Evolutionary conservation across 2,888 invertebrate genomes (phyloP), one percentile per base, ranked within the genome.

Genomic region (Theodoxus fluviatilis): DNA sequence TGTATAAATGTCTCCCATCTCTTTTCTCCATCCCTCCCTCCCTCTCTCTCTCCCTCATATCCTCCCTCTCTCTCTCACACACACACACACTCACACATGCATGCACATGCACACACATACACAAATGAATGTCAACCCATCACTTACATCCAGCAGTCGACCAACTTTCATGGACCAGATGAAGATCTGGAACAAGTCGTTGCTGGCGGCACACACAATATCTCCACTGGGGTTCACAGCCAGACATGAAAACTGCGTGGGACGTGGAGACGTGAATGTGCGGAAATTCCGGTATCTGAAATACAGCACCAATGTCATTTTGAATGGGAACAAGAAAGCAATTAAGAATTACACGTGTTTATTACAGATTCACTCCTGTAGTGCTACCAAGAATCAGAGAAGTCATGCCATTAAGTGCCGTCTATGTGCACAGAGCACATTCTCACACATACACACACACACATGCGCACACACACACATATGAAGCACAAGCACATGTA

Each of bases 131-230:
- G 3, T 37, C 18, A 25, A 61, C 31, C 40, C 22, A 40, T 38
- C 3, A 59, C 71, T 83, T 78, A 93, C 93, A 89, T 98, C 98
- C 33, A 99, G 87, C 1, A 99, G 89, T 75, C 93, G 91, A 1
- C 98, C 98, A 59, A 94, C 92, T 89, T 97, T 94, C 83, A 98
- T 90, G 4, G 96, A 96, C 98, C 98, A 99, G 28, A 99, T 89
- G 89, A 92, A 98, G 76, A 99, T 93, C 82, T 98, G 95, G 88
- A 98, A 99, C 35, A 93, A 91, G 86, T 98, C 98, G 81, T 94
- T 94, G 0, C 95, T 95, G 0, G 97, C 98, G 4, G 99, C 98
- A 18, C 94, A 95, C 52, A 98, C 93, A 74, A 99, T 90, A 85
- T 99, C 98, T 22, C 95, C 93, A 79, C 94, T 94, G 2, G 91